phyloP scores from a whole-genome alignment of 2,797 vertebrate species.

The Cebuella pygmaea region DNA sequence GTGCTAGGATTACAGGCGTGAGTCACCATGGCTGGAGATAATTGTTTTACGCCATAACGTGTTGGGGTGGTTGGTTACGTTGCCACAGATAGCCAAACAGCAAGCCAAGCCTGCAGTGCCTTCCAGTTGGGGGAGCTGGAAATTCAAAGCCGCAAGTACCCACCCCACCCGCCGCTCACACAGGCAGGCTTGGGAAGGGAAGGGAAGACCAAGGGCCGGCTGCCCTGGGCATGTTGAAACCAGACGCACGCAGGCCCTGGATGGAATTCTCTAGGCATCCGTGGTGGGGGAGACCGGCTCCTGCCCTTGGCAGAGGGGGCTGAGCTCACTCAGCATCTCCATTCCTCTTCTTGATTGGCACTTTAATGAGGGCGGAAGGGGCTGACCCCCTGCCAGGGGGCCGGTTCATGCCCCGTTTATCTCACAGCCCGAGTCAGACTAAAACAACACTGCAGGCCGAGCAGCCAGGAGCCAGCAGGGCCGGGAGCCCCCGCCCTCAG shows the following conservation, averaged over 20 bases:
- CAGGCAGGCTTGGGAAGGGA: not conserved
- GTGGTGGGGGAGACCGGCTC: not conserved
- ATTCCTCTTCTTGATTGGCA: slow-evolving; percentile 97
- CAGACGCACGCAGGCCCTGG: rapidly evolving
- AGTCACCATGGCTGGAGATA: not conserved
- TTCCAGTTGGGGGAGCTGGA: not conserved
- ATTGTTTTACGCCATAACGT: not conserved
- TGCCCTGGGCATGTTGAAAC: not conserved
- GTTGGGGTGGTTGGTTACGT: not conserved
- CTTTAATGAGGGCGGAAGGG: slow-evolving; percentile 95
- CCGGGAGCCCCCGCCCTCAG: slow-evolving; percentile 84
- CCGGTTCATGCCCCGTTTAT: slow-evolving; percentile 94
- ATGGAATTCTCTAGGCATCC: not conserved
- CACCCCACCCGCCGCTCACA: not conserved
- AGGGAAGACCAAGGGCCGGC: not conserved
- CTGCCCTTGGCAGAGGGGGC: slow-evolving; percentile 25
- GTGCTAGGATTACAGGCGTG: not conserved
- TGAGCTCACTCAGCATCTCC: slow-evolving; percentile 81
- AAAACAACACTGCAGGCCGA: slow-evolving; percentile 88
- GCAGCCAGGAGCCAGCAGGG: slow-evolving; percentile 82
- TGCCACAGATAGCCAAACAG: not conserved
- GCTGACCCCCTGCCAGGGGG: slow-evolving; percentile 93
- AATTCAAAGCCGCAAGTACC: not conserved
- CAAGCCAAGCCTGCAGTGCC: not conserved
- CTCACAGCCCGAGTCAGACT: slow-evolving; percentile 90